Base-by-base conservation (phyloP, 2,797 vertebrate species). In the Acanthornis magna region DNA sequence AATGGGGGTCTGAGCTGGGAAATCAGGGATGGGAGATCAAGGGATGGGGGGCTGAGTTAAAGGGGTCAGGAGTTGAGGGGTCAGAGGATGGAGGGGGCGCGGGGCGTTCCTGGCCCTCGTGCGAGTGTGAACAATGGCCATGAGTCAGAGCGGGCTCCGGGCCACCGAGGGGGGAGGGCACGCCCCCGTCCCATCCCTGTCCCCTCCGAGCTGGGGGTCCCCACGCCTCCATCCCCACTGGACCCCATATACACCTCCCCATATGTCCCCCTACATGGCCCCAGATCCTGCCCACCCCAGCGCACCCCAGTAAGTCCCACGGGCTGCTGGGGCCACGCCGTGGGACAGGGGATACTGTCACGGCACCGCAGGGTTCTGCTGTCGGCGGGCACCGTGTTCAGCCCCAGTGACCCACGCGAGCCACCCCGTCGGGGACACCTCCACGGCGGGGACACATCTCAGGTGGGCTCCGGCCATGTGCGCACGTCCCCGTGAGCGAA, bases 111-210 rank as follows among this genome's bases (percentile, higher is more conserved):
- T 25, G 61, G 57, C 36, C 58, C 43, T 77, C 10, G 2, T 42
- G 40, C 2, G 50, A 66, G 60, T 47, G 61, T 7, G 84, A 95
- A 95, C 93, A 95, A 95, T 95, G 88, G 80, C 53, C 54, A 17
- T 89, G 68, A 89, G 77, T 89, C 89, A 83, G 15, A 75, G 20
- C 47, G 42, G 82, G 74, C 70, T 55, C 55, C 25, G 21, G 17
- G 76, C 72, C 79, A 74, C 81, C 29, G 54, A 55, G 45, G 29
- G 38, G 43, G 50, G 40, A 15, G 47, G 36, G 26, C 42, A 47
- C 47, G 7, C 36, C 40, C 42, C 66, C 57, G 16, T 48, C 38
- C 51, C 11, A 2, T 32, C 48, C 25, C 58, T 3, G 19, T 60
- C 32, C 42, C 34, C 27, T 27, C 30, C 5, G 26, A 45, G 25